Percentiles rank a stretch among this genome's conserved stretches.
phyloP scores from a whole-genome alignment of 2,888 invertebrate genomes.

The Cosmorhoe ocellata region DNA sequence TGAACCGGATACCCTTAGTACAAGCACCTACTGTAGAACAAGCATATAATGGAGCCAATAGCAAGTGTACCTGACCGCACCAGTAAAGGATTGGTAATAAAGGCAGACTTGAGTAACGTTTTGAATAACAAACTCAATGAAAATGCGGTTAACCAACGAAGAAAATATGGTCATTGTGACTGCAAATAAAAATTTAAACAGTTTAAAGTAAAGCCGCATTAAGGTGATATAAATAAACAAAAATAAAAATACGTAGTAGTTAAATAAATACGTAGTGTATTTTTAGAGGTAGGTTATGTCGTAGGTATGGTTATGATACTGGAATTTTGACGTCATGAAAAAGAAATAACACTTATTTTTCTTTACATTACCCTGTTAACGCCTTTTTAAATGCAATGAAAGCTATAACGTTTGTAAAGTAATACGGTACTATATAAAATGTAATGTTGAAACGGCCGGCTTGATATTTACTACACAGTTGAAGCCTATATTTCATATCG shows the following conservation, averaged over 20 bases:
- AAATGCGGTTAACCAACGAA: background rate
- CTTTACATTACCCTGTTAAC: background rate
- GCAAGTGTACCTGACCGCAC: conserved; percentile 7
- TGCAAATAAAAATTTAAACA: background rate
- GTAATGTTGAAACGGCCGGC: conserved; percentile 47
- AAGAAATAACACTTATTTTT: no score
- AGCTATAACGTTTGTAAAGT: background rate
- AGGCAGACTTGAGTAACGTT: background rate
- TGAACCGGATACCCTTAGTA: conserved; percentile 21
- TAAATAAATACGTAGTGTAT: no score
- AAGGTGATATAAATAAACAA: no score
- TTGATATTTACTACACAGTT: conserved; percentile 51
- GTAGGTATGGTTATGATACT: no score
- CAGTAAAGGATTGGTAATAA: conserved; percentile 5
- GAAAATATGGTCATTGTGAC: background rate
- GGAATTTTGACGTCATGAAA: no score
- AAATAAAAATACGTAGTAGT: no score
- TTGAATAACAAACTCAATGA: background rate
- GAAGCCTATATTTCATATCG: conserved; percentile 60
- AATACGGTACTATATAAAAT: conserved; percentile 27
- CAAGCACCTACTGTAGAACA: conserved; percentile 15
- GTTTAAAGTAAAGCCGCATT: no score
- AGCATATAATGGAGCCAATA: conserved; percentile 13
- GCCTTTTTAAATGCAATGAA: background rate
- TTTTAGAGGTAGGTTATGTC: no score